phyloP scores from a whole-genome alignment of 2,888 invertebrate genomes.

The Mythimna pallens region DNA sequence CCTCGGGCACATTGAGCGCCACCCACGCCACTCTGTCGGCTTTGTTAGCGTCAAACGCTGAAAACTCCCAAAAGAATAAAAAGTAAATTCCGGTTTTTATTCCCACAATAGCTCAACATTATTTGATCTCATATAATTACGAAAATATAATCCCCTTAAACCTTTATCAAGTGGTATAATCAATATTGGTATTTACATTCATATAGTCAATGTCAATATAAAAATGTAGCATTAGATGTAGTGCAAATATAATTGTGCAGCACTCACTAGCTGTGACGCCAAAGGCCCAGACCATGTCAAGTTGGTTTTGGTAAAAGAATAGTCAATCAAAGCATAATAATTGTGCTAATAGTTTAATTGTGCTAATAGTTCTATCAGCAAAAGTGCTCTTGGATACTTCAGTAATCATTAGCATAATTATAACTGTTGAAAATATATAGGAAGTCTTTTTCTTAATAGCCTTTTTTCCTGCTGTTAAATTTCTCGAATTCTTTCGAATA shows the following conservation, averaged over 20 bases:
- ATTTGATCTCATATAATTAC: conserved; percentile 60
- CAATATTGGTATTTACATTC: conserved; percentile 19
- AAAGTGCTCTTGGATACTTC: not conserved
- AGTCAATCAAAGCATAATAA: not conserved
- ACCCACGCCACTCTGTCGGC: conserved; percentile 89
- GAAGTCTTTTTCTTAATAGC: not conserved
- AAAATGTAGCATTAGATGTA: conserved; percentile 22
- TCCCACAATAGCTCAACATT: conserved; percentile 45
- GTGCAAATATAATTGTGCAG: conserved; percentile 2
- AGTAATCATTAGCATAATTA: not conserved
- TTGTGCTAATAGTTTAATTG: not conserved
- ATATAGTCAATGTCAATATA: conserved; percentile 1
- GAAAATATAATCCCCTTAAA: conserved; percentile 19
- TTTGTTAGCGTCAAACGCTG: conserved; percentile 78
- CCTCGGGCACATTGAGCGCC: conserved; percentile 86
- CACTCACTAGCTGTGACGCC: not conserved
- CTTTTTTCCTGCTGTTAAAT: not conserved
- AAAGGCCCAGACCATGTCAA: not conserved
- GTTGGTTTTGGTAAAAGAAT: not conserved
- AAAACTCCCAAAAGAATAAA: conserved; percentile 63
- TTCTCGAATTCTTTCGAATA: not conserved
- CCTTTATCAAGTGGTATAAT: conserved; percentile 28
- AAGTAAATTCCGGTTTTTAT: conserved; percentile 60
- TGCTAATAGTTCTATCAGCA: not conserved
- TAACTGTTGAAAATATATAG: not conserved